Evolutionary conservation across 2,888 invertebrate species (phyloP).

Genomic region (Erebia aethiops): DNA sequence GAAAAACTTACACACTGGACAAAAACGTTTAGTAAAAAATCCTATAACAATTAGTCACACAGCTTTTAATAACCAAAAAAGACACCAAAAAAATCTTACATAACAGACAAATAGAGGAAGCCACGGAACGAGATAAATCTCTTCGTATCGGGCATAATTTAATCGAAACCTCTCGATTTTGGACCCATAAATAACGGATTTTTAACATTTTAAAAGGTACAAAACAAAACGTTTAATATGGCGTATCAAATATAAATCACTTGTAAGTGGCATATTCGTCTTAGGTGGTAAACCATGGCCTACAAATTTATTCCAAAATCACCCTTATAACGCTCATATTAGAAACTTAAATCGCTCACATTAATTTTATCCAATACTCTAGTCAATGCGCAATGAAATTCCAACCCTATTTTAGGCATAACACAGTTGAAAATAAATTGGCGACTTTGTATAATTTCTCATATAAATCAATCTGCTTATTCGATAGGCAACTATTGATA

Average conservation of each 20-base stretch:
- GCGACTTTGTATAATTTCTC: constrained; percentile 51
- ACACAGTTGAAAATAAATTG: constrained; percentile 25
- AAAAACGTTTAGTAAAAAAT: constrained; percentile 26
- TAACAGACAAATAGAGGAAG: constrained; percentile 66
- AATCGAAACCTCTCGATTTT: constrained; percentile 80
- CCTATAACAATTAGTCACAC: constrained; percentile 43
- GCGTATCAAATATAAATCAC: constrained; percentile 80
- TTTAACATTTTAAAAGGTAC: constrained; percentile 74
- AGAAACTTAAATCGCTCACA: constrained; percentile 28
- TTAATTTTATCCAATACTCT: constrained; percentile 6
- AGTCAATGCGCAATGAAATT: neutral
- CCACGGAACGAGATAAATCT: constrained; percentile 72
- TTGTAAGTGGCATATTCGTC: constrained; percentile 77
- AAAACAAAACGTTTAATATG: constrained; percentile 81
- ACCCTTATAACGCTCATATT: neutral
- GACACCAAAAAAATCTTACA: constrained; percentile 44
- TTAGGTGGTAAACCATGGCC: constrained; percentile 62
- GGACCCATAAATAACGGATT: constrained; percentile 80
- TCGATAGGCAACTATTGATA: constrained; percentile 63
- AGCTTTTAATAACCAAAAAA: constrained; percentile 37
- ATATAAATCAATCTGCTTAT: constrained; percentile 66
- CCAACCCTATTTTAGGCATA: accelerated
- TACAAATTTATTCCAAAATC: constrained; percentile 19
- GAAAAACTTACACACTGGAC: constrained; percentile 2
- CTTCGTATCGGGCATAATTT: constrained; percentile 76